These are phyloP conservation scores for Elachura formosa DNA, from an alignment of 2,113 vertebrate species.

Conservation along the genomic window DNA sequence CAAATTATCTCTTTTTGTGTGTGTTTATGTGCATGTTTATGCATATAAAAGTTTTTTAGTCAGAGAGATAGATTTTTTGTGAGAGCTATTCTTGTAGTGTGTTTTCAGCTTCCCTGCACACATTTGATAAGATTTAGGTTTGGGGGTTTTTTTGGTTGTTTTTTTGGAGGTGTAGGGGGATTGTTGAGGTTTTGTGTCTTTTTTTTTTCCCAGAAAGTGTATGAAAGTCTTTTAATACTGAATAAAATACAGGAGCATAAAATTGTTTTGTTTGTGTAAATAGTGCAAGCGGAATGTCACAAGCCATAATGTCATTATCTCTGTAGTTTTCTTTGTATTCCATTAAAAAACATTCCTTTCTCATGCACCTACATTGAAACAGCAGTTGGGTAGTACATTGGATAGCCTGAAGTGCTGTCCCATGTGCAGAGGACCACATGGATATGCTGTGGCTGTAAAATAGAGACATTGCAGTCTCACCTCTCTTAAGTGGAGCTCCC, in stretches of 20 bases:
- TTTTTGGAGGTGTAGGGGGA: accelerated
- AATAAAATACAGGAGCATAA: background rate
- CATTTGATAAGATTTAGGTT: background rate
- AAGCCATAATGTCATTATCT: background rate
- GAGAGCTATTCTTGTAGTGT: background rate
- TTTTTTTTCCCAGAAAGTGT: accelerated
- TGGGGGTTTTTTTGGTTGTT: background rate
- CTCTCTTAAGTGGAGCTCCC: background rate
- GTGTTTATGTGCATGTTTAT: background rate
- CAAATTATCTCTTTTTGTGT: background rate
- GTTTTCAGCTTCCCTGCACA: background rate
- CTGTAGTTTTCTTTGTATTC: background rate
- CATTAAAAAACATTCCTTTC: background rate
- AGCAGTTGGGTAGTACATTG: background rate
- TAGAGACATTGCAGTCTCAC: background rate
- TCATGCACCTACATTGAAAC: background rate
- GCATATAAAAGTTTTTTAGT: background rate
- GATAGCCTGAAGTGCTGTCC: background rate
- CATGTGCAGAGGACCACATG: background rate
- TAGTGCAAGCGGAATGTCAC: background rate
- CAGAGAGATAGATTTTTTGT: background rate
- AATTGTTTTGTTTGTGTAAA: background rate
- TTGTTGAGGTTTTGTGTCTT: background rate
- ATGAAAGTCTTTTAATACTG: background rate
- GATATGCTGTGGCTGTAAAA: background rate